Evolutionary conservation across 2,797 vertebrate species (phyloP).

Genomic region (Setipinna tenuifilis): DNA sequence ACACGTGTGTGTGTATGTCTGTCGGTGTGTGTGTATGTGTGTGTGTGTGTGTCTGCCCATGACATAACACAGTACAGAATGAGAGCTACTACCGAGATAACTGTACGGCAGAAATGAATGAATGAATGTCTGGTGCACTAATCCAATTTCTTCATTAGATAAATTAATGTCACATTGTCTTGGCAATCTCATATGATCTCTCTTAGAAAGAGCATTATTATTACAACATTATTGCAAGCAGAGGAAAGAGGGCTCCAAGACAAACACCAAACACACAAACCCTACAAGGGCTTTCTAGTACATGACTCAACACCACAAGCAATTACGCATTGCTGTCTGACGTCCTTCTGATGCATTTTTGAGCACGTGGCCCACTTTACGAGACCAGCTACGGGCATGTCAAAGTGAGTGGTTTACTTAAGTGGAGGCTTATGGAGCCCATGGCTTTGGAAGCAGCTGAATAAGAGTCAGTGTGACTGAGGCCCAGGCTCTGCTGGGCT

Average conservation of each 20-base stretch:
- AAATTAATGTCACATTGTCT: conserved; percentile 43
- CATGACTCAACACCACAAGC: background rate
- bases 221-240: conserved; percentile 16
- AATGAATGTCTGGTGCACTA: conserved; percentile 32
- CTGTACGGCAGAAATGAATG: background rate
- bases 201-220: conserved; percentile 37
- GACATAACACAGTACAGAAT: background rate
- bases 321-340: background rate
- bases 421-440: background rate
- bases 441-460: background rate
- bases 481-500: background rate
- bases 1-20: background rate
- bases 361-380: background rate
- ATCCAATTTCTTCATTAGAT: conserved; percentile 50
- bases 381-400: background rate
- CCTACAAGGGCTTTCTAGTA: conserved; percentile 30
- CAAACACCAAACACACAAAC: conserved; percentile 46
- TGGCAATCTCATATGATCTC: conserved; percentile 32
- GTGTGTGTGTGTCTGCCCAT: background rate
- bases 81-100: background rate
- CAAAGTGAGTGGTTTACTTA: background rate
- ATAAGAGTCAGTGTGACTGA: background rate
- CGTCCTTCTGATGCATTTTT: background rate
- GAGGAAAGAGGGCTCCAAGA: conserved; percentile 41
- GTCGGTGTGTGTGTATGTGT: background rate